A percentile compares a stretch with the other conserved stretches of the same genome.
phyloP scores from a whole-genome alignment of 1,140 invertebrate species.

The Elysia chlorotica region DNA sequence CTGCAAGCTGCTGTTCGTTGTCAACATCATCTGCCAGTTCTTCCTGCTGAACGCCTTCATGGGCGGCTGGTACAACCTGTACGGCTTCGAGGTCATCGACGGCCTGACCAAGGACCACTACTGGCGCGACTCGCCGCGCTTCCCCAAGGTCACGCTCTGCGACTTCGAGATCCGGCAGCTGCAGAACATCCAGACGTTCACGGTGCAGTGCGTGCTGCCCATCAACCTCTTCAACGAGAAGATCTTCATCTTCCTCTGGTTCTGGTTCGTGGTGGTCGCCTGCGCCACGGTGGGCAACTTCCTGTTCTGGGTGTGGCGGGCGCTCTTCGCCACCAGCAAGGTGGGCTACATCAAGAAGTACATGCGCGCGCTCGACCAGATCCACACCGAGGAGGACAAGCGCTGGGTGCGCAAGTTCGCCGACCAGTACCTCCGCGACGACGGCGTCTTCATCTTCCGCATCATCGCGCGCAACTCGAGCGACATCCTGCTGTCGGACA shows the following conservation, averaged over 20 bases:
- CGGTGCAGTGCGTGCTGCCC: conserved; percentile 66
- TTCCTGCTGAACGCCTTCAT: conserved; percentile 65
- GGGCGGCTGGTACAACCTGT: conserved; percentile 63
- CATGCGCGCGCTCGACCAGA: conserved; percentile 46
- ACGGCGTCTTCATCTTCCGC: conserved; percentile 57
- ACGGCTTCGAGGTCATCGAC: conserved; percentile 62
- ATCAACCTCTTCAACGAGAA: conserved; percentile 69
- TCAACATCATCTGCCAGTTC: conserved; percentile 65
- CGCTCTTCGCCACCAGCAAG: conserved; percentile 44
- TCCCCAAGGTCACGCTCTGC: conserved; percentile 64
- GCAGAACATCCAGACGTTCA: conserved; percentile 51
- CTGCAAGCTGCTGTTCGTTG: conserved; percentile 63
- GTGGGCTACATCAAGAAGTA: conserved; percentile 56
- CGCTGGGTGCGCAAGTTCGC: conserved; percentile 48
- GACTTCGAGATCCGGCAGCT: conserved; percentile 64
- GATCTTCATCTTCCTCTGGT: conserved; percentile 63
- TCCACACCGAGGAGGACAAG: conserved; percentile 48
- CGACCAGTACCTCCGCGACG: conserved; percentile 56
- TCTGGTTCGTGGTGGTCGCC: conserved; percentile 57
- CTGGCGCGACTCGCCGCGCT: conserved; percentile 57
- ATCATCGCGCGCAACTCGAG: conserved; percentile 57
- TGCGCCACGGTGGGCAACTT: conserved; percentile 47
- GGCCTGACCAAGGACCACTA: conserved; percentile 59
- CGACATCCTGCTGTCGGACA: conserved; percentile 55
- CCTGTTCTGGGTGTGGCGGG: conserved; percentile 52